Evolutionary conservation across 2,113 vertebrate species (phyloP).

Genomic region (Cyanoliseus patagonus): DNA sequence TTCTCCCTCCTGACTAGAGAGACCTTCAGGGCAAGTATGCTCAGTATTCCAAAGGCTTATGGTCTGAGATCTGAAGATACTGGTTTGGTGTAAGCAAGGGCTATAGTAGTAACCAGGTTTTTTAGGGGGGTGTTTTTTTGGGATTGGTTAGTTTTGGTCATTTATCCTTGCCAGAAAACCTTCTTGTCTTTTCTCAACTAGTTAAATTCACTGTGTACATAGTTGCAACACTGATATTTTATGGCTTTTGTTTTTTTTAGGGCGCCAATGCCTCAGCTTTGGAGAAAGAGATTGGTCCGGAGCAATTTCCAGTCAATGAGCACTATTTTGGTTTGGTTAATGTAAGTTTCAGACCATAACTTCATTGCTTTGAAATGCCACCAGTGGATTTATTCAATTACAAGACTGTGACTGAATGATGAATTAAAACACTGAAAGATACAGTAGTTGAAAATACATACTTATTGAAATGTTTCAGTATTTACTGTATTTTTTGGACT

Average conservation of each 20-base stretch:
- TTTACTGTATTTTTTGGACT: background rate
- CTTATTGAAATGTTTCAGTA: background rate
- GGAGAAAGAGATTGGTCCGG: slow-evolving; percentile 89
- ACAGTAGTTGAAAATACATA: background rate
- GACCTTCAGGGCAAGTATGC: background rate
- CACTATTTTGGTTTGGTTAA: slow-evolving; percentile 88
- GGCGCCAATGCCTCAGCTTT: slow-evolving; percentile 90
- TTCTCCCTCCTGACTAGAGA: background rate
- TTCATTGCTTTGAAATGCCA: background rate
- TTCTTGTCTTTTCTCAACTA: background rate
- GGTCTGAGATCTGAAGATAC: background rate
- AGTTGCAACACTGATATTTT: background rate
- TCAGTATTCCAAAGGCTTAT: background rate
- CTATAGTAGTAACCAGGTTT: background rate
- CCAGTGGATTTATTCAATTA: background rate
- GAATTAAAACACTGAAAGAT: background rate
- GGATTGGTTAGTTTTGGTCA: background rate
- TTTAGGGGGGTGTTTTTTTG: rapidly evolving
- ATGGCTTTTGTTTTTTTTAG: slow-evolving; percentile 58
- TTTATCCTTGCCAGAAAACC: background rate
- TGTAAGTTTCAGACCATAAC: slow-evolving; percentile 70
- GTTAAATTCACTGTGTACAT: background rate
- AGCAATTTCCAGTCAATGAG: slow-evolving; percentile 87
- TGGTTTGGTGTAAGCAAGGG: background rate
- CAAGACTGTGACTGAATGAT: background rate